Evolutionary conservation across 2,888 invertebrate species (phyloP).

Genomic region (Drosophila monieri): DNA sequence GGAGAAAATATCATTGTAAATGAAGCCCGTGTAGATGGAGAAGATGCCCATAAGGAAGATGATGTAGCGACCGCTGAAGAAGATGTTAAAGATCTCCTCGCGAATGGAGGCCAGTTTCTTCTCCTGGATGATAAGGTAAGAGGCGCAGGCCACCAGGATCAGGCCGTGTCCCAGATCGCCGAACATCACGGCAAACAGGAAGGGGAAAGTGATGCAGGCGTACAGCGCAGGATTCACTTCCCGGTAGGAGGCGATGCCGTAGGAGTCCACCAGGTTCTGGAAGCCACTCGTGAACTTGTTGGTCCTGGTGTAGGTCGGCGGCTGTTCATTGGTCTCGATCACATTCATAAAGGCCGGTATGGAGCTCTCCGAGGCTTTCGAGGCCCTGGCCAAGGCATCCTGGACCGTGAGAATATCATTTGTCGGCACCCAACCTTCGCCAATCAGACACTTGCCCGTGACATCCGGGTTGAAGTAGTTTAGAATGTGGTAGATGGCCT

Average conservation of each 20-base stretch:
- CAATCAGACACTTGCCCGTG: conserved; percentile 94
- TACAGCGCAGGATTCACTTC: conserved; percentile 96
- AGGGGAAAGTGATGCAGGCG: conserved; percentile 96
- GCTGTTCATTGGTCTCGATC: conserved; percentile 91
- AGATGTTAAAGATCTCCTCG: conserved; percentile 97
- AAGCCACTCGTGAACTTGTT: conserved; percentile 97
- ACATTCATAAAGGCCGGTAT: conserved; percentile 97
- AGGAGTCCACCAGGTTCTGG: conserved; percentile 96
- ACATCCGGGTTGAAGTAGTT: conserved; percentile 97
- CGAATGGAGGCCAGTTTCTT: conserved; percentile 88
- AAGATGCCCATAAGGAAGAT: conserved; percentile 98
- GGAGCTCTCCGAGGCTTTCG: conserved; percentile 92
- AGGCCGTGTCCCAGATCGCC: conserved; percentile 96
- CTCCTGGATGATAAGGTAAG: conserved; percentile 92
- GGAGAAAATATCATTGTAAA: conserved; percentile 99
- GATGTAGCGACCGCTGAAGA: conserved; percentile 98
- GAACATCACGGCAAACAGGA: conserved; percentile 98
- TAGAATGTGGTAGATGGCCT: conserved; percentile 96
- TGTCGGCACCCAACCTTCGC: conserved; percentile 94
- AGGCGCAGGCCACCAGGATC: conserved; percentile 91
- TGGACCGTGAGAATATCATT: conserved; percentile 89
- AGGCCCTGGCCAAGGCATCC: conserved; percentile 91
- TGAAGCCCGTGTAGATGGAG: conserved; percentile 98
- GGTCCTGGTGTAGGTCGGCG: conserved; percentile 96
- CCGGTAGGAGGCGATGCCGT: conserved; percentile 95